Base-by-base conservation (phyloP, 1,140 invertebrate genomes). In the Diploscapter pachys region DNA sequence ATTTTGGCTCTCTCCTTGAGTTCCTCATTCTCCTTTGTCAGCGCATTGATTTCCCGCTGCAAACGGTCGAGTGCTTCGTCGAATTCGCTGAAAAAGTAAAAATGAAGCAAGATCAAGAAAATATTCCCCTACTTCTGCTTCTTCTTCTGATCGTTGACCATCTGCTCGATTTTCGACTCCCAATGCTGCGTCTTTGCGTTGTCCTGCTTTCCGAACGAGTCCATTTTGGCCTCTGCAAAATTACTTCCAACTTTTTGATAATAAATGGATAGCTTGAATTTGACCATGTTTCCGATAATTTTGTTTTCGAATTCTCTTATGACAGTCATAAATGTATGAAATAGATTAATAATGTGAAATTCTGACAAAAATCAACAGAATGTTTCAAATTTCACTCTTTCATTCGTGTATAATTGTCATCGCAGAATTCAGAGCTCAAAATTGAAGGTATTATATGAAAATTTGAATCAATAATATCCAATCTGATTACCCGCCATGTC, bases 21-120 rank as follows among this genome's bases (percentile, higher is more conserved):
- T 53, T 76, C 75, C 5, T 54, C 4, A 54, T 76, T 76, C 13
- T 76, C 75, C 4, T 31, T 52, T 67, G 66, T 61, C 2, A 76
- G 6, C 50, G 57, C 70, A 5, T 65, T 65, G 54, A 76, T 71
- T 11, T 76, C 75, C 2, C 50, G 51, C 48, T 71, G 63, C 4
- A 72, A 71, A 4, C 51, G 50, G 31, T 76, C 75, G 55, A 63
- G 53, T 2, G 67, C 53, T 31, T 71, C 65, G 5, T 76, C 75
- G 52, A 66, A 76, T 31, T 76, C 68, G 11, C 74, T 76, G 49
- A 70, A 75, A 63, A 72, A 71, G 68, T 67, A 72, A 72, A n/a
- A 72, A 73, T 8, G 9, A 49, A 48, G 31, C 52, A 72, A 51
- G 0, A 71, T 70, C 4, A 73, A 11, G 48, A 66, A 76, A 31